Conservation (phyloP, 2,113 vertebrate genomes). For the Cyanoramphus novaezelandiae region DNA sequence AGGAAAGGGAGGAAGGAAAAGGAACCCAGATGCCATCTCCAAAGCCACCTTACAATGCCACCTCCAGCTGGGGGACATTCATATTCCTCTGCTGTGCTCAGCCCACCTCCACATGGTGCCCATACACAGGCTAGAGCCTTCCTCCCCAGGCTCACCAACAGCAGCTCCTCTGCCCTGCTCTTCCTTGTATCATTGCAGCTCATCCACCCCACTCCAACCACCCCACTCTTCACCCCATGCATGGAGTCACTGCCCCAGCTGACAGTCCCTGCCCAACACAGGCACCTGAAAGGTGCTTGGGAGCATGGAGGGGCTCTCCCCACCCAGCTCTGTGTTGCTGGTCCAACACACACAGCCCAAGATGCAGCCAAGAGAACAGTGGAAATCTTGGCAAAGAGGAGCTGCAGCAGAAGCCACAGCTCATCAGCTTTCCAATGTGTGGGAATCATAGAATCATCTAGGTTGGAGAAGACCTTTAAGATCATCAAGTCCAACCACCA, state of each 20-base stretch:
- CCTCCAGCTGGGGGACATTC: background rate
- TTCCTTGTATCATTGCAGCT: background rate
- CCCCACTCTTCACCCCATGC: background rate
- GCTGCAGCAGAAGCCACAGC: background rate
- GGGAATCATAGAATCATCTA: background rate
- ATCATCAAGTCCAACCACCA: background rate
- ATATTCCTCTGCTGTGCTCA: background rate
- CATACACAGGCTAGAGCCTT: background rate
- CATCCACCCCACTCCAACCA: background rate
- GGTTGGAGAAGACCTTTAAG: background rate
- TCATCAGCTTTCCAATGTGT: accelerated
- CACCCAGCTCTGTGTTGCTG: background rate
- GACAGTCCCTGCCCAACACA: background rate
- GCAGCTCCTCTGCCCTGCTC: background rate
- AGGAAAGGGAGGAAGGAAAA: background rate
- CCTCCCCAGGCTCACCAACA: background rate
- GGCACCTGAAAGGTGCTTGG: background rate
- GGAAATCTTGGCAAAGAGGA: background rate
- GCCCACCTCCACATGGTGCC: background rate
- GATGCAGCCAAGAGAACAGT: background rate
- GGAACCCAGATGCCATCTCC: background rate
- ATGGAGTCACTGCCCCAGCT: background rate
- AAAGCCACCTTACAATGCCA: background rate
- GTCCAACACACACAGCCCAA: background rate
- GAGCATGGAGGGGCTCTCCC: background rate